Evolutionary conservation across 1,140 invertebrate species (phyloP), one percentile per base, ranked within the genome.

Genomic region (Heterodera carotae): DNA sequence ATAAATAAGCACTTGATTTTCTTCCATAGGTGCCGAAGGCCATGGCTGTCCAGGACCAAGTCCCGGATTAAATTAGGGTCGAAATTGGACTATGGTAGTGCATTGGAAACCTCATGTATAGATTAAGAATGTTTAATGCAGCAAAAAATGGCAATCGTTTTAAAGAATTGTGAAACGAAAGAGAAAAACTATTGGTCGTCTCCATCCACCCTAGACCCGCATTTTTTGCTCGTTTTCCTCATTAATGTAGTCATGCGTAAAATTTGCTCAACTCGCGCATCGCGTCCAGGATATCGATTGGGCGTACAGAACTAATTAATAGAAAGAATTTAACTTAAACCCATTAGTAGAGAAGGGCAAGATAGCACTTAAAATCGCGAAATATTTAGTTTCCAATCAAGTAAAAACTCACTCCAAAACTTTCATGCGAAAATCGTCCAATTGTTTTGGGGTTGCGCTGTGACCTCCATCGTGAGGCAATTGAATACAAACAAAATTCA

Each of bases 381-480:
- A 8, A 72, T 31, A 72, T 48, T 27, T 18, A 56, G 15, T 59
- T n/a, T 53, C 29, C 18, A 22, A 2, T 22, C 12, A 43, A 53
- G 6, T 36, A 62, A 76, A 78, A 18, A 39, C 27, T 76, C 27
- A 83, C 83, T 53, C 27, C 4, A 78, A 10, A 18, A 83, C 25
- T 18, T 72, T 73, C n/a, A 56, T 36, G 22, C 62, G 31, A 60
- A 85, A 83, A 12, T 48, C 31, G 34, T 69, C 25, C 48, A 83
- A 62, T 75, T 83, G 82, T 4, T 56, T 60, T 33, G 70, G 33
- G 25, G 82, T 83, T 22, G 82, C 83, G n/a, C 59, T 67, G 48
- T 84, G 76, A 5, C 82, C 83, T n/a, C 69, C 73, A 48, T 83
- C 80, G 43, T 75, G 33, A 5, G 83, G 83, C 27, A 83, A 66